These are phyloP conservation scores for Alectura lathami DNA, from an alignment of 2,113 vertebrate species.

Conservation along the genomic window DNA sequence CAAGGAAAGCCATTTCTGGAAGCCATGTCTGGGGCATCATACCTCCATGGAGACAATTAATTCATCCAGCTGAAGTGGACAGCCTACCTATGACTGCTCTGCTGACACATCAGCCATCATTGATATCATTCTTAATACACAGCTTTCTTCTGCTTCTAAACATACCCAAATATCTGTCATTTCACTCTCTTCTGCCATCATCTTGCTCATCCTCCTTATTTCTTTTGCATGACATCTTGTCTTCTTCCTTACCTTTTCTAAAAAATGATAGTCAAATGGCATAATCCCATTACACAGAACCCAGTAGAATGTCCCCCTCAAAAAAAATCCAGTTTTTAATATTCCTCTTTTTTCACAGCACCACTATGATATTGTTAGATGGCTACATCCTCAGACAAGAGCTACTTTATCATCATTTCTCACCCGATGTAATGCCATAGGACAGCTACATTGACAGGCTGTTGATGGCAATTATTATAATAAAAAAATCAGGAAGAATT, in stretches of 20 bases:
- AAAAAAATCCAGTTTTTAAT: not conserved
- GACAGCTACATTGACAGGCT: not conserved
- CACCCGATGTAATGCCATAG: not conserved
- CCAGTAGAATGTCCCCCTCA: not conserved
- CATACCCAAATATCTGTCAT: not conserved
- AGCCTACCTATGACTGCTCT: not conserved
- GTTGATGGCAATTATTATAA: slow-evolving; percentile 17
- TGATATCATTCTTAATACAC: accelerated
- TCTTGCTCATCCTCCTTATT: not conserved
- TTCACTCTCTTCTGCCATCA: not conserved
- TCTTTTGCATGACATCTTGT: not conserved
- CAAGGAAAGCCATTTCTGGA: not conserved
- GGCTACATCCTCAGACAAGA: not conserved
- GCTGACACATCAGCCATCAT: not conserved
- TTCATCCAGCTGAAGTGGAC: not conserved
- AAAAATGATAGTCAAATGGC: not conserved
- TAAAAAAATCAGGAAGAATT: not conserved
- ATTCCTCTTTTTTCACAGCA: not conserved
- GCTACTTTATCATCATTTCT: not conserved
- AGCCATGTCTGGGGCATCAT: not conserved
- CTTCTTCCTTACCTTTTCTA: not conserved
- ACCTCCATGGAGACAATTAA: not conserved
- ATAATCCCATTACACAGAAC: not conserved
- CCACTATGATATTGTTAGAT: not conserved
- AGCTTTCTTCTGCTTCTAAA: not conserved